Evolutionary conservation across 2,888 invertebrate genomes (phyloP).

Genomic region (Tipula confusa): DNA sequence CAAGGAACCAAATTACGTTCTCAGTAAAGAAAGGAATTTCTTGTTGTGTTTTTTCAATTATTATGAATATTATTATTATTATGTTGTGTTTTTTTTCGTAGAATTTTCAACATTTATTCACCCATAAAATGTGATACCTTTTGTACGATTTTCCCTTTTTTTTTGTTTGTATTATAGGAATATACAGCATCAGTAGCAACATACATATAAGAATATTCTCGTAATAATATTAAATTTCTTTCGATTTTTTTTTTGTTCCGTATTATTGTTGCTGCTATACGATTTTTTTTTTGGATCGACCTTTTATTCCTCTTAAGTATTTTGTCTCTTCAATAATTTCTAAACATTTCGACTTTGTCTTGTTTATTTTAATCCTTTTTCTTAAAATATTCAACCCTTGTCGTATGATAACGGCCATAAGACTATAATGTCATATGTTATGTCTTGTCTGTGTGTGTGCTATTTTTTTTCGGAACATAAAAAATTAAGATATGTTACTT

Average conservation of each 20-base stretch:
- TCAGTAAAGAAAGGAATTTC: background rate
- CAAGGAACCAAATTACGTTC: background rate
- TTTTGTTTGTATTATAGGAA: too few relatives aligned
- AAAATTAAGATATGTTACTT: constrained; percentile 17
- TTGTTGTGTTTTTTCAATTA: constrained; percentile 16
- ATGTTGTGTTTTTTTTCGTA: constrained; percentile 1
- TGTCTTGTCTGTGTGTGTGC: background rate
- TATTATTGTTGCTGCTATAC: background rate
- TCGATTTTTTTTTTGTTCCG: background rate
- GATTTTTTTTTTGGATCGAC: background rate
- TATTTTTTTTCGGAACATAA: background rate
- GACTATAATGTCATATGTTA: constrained; percentile 7
- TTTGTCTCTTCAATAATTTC: constrained; percentile 9
- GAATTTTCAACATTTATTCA: constrained; percentile 13
- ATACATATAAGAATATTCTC: background rate
- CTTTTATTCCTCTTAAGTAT: constrained; percentile 25
- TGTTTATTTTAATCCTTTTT: constrained; percentile 20
- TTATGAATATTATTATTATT: constrained; percentile 13
- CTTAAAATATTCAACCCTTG: constrained; percentile 25
- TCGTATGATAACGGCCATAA: background rate
- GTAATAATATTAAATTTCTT: background rate
- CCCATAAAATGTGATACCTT: constrained; percentile 30
- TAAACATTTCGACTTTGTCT: constrained; percentile 25
- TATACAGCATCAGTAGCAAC: background rate
- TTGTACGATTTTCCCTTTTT: constrained; percentile 10